Evolutionary conservation across 2,113 vertebrate genomes (phyloP).

Genomic region (Redunca redunca): DNA sequence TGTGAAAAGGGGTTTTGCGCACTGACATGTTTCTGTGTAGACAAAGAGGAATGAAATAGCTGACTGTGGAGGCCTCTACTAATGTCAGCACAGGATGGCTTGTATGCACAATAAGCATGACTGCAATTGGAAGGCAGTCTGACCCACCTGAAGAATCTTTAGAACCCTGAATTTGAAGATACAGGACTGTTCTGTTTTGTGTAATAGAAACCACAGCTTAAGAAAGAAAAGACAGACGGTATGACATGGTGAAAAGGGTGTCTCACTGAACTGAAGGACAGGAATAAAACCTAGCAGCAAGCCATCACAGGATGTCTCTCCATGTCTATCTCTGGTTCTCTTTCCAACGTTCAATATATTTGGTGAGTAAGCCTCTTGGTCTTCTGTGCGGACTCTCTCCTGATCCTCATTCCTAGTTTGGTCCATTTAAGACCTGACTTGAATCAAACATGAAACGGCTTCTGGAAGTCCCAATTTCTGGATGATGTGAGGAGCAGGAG

Average conservation of each 20-base stretch:
- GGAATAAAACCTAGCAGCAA: background rate
- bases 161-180: background rate
- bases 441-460: background rate
- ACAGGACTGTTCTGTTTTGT: background rate
- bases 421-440: background rate
- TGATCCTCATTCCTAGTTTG: background rate
- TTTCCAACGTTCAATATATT: background rate
- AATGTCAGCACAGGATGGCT: background rate
- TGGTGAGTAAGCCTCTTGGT: background rate
- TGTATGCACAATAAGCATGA: background rate
- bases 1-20: background rate
- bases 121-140: background rate
- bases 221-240: background rate
- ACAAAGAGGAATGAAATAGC: background rate
- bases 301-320: background rate
- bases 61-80: background rate
- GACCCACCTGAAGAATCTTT: background rate
- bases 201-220: background rate
- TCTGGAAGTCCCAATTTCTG: background rate
- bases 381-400: background rate
- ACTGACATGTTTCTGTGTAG: background rate
- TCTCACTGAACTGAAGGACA: background rate
- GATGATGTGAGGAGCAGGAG: background rate
- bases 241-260: background rate
- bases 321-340: background rate